Evolutionary conservation across 2,113 vertebrate genomes (phyloP), one percentile per base, ranked within the genome.

Genomic region (Scalopus aquaticus): DNA sequence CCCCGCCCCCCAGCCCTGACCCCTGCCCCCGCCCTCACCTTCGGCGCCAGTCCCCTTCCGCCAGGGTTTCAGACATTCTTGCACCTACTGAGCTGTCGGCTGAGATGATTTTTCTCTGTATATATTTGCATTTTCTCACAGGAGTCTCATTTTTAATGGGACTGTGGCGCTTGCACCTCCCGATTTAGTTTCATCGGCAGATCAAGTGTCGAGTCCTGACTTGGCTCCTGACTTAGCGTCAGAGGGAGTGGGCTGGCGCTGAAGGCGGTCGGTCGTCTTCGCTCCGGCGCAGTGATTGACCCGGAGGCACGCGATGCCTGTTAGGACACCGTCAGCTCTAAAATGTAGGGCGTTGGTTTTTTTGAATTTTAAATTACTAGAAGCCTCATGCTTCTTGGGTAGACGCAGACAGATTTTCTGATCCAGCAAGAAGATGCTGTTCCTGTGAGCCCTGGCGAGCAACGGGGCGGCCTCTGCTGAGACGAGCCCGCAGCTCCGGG

Each of bases 41-140:
- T 62, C 88, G 20, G n/a, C n/a, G n/a, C n/a, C n/a, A n/a, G n/a
- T n/a, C 35, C 64, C 32, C 30, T 37, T 73, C 9, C 62, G 28
- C n/a, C n/a, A 13, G 22, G 17, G 76, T 72, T 90, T 76, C 51
- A 94, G 80, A 80, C 37, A 9, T 74, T 92, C 85, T 86, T 92
- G 67, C 74, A 39, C 88, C 70, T 82, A 35, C 58, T 17, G 74
- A 96, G 54, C 80, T 93, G 76, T 77, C 49, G 79, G 39, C n/a
- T 70, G 67, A 44, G 64, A 39, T 80, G 88, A 4, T 69, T 94
- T 96, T 96, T 86, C 94, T 95, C 90, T 96, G 94, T 90, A 76
- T 96, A 76, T 73, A 93, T 97, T 96, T 90, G 96, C 94, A 88
- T 95, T 93, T 93, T 67, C 58, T 94, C 67, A 73, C 17, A 67